phyloP scores from a whole-genome alignment of 1,140 invertebrate species.

The Caenorhabditis latens region DNA sequence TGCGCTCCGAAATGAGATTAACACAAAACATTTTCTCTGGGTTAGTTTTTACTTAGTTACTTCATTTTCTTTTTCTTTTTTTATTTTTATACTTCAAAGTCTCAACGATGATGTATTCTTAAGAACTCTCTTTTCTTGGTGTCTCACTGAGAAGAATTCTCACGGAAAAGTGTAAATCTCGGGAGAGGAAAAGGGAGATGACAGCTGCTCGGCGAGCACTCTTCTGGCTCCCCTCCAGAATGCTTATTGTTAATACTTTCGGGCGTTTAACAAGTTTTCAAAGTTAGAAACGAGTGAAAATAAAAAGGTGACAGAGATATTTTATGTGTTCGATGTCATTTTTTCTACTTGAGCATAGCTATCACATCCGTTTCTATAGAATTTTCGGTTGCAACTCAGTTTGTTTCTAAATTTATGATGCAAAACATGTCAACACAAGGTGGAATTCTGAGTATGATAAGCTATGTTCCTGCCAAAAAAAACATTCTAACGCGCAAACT shows the following conservation, averaged over 20 bases:
- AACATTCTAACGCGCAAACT: no score
- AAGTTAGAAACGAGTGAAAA: not conserved
- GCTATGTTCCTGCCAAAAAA: no score
- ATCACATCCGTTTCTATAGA: no score
- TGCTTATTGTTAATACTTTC: slow-evolving; percentile 28
- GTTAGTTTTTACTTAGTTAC: not conserved
- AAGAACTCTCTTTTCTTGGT: not conserved
- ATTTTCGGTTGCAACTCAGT: no score
- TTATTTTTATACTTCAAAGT: slow-evolving; percentile 19
- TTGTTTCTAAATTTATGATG: no score
- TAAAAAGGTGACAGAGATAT: not conserved
- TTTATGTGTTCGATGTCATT: not conserved
- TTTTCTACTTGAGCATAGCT: no score
- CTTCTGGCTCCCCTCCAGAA: slow-evolving; percentile 10
- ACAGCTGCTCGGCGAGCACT: slow-evolving; percentile 38
- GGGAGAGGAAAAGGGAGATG: slow-evolving; percentile 24
- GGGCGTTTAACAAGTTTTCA: slow-evolving; percentile 14
- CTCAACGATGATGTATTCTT: slow-evolving; percentile 9
- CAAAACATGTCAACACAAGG: no score
- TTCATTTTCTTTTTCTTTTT: not conserved
- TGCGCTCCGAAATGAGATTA: slow-evolving; percentile 48
- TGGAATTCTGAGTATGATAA: no score
- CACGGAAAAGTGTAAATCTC: slow-evolving; percentile 53
- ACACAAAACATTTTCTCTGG: not conserved
- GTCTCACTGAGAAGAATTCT: not conserved